Evolutionary conservation across 2,113 vertebrate genomes (phyloP).

Genomic region (Pterocles burchelli): DNA sequence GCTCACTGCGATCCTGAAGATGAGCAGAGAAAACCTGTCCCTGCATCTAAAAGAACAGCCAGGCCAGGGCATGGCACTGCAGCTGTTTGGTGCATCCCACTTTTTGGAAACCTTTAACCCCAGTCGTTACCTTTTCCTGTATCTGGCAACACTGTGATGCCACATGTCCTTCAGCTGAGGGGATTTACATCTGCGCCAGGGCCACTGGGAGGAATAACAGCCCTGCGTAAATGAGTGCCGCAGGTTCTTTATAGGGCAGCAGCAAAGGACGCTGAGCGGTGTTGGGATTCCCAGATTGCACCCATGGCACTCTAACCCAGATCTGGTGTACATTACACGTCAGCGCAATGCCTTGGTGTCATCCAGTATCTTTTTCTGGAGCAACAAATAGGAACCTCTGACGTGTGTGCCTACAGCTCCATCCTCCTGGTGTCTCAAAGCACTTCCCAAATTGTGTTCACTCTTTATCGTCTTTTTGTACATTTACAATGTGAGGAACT

Average conservation of each 20-base stretch:
- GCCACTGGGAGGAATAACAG: not conserved
- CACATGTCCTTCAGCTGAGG: not conserved
- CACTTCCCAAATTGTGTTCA: not conserved
- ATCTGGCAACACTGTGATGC: not conserved
- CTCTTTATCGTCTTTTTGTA: not conserved
- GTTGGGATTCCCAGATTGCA: not conserved
- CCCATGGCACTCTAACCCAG: not conserved
- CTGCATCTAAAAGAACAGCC: not conserved
- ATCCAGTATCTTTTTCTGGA: not conserved
- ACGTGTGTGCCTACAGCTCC: not conserved
- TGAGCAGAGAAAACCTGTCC: not conserved
- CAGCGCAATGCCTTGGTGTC: not conserved
- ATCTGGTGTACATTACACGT: fast-evolving
- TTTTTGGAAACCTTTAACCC: not conserved
- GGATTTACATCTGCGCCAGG: not conserved
- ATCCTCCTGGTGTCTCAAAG: not conserved
- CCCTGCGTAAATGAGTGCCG: not conserved
- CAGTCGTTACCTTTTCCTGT: not conserved
- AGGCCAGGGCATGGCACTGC: not conserved
- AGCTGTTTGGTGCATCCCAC: not conserved
- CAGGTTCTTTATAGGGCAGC: not conserved
- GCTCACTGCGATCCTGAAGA: not conserved
- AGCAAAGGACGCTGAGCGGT: fast-evolving
- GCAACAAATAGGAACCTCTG: not conserved
- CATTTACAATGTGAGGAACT: fast-evolving